A percentile compares a stretch with the other conserved stretches of the same genome.
phyloP scores from a whole-genome alignment of 2,797 vertebrate species.

The Chelidonichthys spinosus region DNA sequence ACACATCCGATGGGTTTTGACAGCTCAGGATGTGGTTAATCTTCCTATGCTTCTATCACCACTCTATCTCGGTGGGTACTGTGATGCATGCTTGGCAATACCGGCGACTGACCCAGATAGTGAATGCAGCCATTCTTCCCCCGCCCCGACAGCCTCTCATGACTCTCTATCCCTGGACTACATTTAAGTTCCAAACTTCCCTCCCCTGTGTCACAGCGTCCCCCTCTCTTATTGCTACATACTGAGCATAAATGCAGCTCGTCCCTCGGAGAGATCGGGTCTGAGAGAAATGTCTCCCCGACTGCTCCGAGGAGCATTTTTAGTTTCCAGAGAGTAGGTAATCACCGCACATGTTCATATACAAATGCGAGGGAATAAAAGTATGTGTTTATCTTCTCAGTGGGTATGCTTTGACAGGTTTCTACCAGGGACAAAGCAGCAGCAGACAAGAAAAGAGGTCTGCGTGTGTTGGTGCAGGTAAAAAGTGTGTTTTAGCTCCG shows the following conservation, averaged over 20 bases:
- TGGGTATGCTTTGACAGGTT: conserved; percentile 66
- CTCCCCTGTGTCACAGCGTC: background rate
- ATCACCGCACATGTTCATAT: conserved; percentile 72
- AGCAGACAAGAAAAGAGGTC: conserved; percentile 25
- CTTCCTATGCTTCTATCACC: conserved; percentile 66
- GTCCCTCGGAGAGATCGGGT: conserved; percentile 40
- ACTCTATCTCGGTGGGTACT: conserved; percentile 71
- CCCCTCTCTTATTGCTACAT: conserved; percentile 48
- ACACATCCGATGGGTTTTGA: conserved; percentile 71
- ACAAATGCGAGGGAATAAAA: conserved; percentile 71
- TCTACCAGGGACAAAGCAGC: conserved; percentile 65
- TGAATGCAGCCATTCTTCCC: conserved; percentile 58
- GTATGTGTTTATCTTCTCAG: conserved; percentile 67
- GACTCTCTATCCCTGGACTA: conserved; percentile 43
- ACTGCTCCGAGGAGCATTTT: conserved; percentile 63
- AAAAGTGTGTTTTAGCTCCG: conserved; percentile 38
- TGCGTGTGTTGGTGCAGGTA: conserved; percentile 29
- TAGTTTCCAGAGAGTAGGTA: conserved; percentile 58
- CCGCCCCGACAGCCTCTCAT: conserved; percentile 26
- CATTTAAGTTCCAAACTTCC: conserved; percentile 65
- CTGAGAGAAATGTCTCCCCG: conserved; percentile 70
- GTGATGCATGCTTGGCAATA: conserved; percentile 57
- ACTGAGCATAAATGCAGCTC: conserved; percentile 20
- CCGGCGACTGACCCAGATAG: conserved; percentile 74
- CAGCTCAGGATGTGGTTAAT: conserved; percentile 72